Percentiles rank a stretch among this genome's conserved stretches.
These are phyloP conservation scores for Acestrorhynchus altus DNA, from an alignment of 2,797 vertebrate genomes.

Conservation along the genomic window DNA sequence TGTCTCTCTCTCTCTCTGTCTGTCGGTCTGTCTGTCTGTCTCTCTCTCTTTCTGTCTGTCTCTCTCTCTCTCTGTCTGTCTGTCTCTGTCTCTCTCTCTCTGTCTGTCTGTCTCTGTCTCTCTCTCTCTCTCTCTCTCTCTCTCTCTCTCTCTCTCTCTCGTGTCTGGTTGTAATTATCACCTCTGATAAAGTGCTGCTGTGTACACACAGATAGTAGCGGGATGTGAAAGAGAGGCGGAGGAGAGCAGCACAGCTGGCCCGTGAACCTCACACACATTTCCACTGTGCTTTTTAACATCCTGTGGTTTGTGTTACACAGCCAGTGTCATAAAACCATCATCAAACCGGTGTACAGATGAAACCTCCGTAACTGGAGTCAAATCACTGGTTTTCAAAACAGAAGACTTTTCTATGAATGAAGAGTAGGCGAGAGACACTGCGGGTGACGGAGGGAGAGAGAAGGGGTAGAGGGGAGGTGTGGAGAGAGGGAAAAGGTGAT, in stretches of 20 bases:
- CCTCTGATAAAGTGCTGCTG: constrained; percentile 1
- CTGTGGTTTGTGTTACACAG: background rate
- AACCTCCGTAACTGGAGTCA: too few species aligned
- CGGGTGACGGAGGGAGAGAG: background rate
- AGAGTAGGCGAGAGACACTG: background rate
- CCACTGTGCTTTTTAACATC: too few species aligned
- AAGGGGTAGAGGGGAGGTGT: background rate
- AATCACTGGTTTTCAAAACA: too few species aligned
- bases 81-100: background rate
- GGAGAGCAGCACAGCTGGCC: constrained; percentile 3
- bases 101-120: too few species aligned
- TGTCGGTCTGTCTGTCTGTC: too few species aligned
- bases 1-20: too few species aligned
- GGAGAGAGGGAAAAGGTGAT: constrained; percentile 5
- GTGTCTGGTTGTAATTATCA: background rate
- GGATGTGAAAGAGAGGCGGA: background rate
- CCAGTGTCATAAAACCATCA: background rate
- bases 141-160: background rate
- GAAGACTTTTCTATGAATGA: too few species aligned
- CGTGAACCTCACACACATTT: background rate
- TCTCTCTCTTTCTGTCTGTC: too few species aligned
- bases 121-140: too few species aligned
- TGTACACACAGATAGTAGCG: background rate
- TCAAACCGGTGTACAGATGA: background rate
- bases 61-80: too few species aligned